A percentile compares a stretch with the other conserved stretches of the same genome.
phyloP scores from a whole-genome alignment of 2,113 vertebrate genomes.

The Cyprinodon tularosa region DNA sequence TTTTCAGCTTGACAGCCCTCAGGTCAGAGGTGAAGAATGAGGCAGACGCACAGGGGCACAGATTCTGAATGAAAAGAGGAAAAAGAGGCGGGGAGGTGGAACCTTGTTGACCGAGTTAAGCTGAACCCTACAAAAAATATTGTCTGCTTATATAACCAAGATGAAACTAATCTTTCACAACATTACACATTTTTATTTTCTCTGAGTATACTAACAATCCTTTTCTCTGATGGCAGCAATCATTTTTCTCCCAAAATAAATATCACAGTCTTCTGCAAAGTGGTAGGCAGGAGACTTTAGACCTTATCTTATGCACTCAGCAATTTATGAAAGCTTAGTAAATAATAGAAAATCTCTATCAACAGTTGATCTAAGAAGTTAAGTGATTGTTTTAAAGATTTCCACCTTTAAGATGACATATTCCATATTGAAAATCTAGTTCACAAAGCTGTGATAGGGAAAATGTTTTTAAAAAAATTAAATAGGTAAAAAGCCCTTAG shows the following conservation, averaged over 20 bases:
- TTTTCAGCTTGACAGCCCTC: conserved; percentile 38
- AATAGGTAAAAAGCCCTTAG: background rate
- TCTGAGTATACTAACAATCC: conserved; percentile 10
- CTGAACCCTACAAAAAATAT: conserved; percentile 30
- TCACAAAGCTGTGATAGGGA: background rate
- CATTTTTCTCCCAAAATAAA: conserved; percentile 29
- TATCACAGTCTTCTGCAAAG: conserved; percentile 36
- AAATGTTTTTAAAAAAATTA: background rate
- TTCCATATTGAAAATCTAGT: background rate
- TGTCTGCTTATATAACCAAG: background rate
- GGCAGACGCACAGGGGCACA: conserved; percentile 4
- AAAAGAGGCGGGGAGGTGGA: background rate
- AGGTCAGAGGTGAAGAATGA: conserved; percentile 45
- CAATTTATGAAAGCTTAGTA: conserved; percentile 9
- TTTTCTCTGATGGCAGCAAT: background rate
- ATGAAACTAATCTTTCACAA: background rate
- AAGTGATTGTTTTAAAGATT: background rate
- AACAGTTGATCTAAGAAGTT: background rate
- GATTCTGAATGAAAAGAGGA: background rate
- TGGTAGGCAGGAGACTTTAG: conserved; percentile 35
- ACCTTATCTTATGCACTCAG: conserved; percentile 11
- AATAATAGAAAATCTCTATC: background rate
- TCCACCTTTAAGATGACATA: background rate
- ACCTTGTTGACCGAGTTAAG: conserved; percentile 29
- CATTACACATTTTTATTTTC: background rate